Conservation (phyloP, 2,113 vertebrate genomes). For the Eulemur rufifrons region DNA sequence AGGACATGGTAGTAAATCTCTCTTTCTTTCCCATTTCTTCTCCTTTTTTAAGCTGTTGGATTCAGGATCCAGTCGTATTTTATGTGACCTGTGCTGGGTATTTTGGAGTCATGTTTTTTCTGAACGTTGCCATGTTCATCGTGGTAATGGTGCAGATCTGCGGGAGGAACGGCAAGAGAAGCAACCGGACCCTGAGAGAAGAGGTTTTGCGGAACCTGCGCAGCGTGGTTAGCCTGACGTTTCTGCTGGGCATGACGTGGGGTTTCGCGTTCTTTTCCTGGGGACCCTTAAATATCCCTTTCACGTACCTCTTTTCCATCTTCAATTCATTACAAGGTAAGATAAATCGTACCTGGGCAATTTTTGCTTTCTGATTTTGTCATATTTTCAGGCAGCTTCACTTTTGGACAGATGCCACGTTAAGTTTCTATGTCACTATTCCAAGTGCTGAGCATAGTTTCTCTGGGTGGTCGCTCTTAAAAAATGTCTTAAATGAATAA, state of each 20-base stretch:
- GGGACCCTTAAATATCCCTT: slow-evolving; percentile 91
- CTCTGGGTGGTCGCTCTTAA: neutral
- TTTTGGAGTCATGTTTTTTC: slow-evolving; percentile 94
- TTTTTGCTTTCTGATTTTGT: neutral
- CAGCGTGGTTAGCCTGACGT: slow-evolving; percentile 95
- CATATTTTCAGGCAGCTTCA: neutral
- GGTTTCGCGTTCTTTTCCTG: slow-evolving; percentile 98
- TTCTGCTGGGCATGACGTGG: slow-evolving; percentile 98
- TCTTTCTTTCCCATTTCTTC: neutral
- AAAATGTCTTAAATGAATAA: neutral
- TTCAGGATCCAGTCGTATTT: slow-evolving; percentile 88
- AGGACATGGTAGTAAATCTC: neutral
- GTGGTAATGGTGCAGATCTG: slow-evolving; percentile 99
- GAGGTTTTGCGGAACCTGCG: slow-evolving; percentile 95
- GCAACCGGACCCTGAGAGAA: slow-evolving; percentile 91
- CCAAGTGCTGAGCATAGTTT: neutral
- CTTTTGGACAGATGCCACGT: neutral
- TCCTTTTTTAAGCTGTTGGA: slow-evolving; percentile 92
- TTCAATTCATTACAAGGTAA: slow-evolving; percentile 98
- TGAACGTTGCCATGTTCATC: slow-evolving; percentile 98
- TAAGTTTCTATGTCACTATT: neutral
- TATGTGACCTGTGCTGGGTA: slow-evolving; percentile 93
- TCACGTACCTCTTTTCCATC: slow-evolving; percentile 96
- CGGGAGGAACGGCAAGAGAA: slow-evolving; percentile 95
- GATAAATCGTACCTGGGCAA: neutral